Base-by-base conservation (phyloP, 2,113 vertebrate genomes). In the Nymphicus hollandicus region DNA sequence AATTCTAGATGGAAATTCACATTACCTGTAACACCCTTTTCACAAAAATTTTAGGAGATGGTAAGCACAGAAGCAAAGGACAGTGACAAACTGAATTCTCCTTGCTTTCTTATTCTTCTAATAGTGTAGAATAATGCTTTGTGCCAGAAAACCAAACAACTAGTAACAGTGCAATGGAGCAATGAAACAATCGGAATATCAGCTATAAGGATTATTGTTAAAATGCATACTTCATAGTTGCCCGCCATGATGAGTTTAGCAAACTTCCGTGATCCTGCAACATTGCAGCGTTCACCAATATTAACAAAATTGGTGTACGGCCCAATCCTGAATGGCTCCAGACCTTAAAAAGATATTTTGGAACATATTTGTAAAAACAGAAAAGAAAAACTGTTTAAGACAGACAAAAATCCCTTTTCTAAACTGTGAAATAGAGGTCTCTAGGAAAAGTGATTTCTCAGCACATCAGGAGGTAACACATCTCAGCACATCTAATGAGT, bases 281-380 rank as follows among this genome's bases (percentile, higher is more conserved):
- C 99, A 3, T 99, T 99, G 95, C 99, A 99, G 68, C 99, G 99
- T 77, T 99, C 99, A 0, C 99, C 99, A 24, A 99, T 99, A 96
- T 99, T 99, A 56, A 99, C 99, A 9, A 99, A 99, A 97, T 99
- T 99, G 85, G 99, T 99, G 92, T 99, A 99, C 0, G 99, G 99
- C 23, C 99, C 99, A 4, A 99, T 98, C 91, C 98, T 98, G 98
- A 99, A 99, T 0, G 99, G 98, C 80, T 99, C 99, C 84, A 99
- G 96, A 97, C 99, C 99, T 99, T 86, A 53, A 96, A 95, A 92
- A 79, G 70, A 93, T 25, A 94, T 79, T 91, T 96, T 85, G 83
- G 10, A 93, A 64, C 28, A 37, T 28, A 86, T 17, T 87, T 76
- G 23, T 89, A 73, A 93, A 58, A 83, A 61, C 9, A 81, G 17